phyloP scores from a whole-genome alignment of 2,888 invertebrate genomes.

The Caenorhabditis macrosperma region DNA sequence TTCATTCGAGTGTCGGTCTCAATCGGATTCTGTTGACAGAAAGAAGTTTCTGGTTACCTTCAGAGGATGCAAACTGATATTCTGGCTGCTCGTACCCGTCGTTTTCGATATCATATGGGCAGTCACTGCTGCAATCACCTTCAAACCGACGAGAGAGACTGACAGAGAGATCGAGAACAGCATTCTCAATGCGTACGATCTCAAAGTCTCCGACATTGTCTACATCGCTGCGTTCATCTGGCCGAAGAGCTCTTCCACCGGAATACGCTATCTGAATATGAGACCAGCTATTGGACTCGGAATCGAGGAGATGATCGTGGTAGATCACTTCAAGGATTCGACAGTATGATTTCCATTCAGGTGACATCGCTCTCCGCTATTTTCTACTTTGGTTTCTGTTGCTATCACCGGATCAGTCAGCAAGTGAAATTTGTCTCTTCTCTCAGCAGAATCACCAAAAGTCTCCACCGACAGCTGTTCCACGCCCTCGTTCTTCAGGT shows the following conservation, averaged over 20 bases:
- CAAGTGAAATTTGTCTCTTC: conserved; percentile 9
- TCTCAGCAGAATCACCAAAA: conserved; percentile 18
- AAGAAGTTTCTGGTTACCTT: background rate
- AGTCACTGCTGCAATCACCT: conserved; percentile 12
- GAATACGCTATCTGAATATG: background rate
- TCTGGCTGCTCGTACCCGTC: conserved; percentile 26
- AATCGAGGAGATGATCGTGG: conserved; percentile 27
- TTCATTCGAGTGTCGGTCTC: background rate
- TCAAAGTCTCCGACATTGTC: conserved; percentile 22
- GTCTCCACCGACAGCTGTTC: conserved; percentile 38
- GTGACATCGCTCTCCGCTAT: conserved; percentile 24
- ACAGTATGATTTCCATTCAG: no score
- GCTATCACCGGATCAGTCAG: conserved; percentile 27
- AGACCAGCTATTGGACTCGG: conserved; percentile 17
- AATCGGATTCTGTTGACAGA: background rate
- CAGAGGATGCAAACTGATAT: background rate
- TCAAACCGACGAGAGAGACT: conserved; percentile 17
- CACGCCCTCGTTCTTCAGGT: conserved; percentile 38
- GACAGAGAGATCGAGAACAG: conserved; percentile 9
- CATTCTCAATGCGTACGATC: conserved; percentile 36
- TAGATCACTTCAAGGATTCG: background rate
- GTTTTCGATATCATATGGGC: conserved; percentile 26
- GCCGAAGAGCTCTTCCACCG: conserved; percentile 3
- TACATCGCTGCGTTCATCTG: conserved; percentile 44
- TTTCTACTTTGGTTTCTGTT: conserved; percentile 35